Evolutionary conservation across 2,888 invertebrate genomes (phyloP), one percentile per base, ranked within the genome.

Genomic region (Halocaridina rubra): DNA sequence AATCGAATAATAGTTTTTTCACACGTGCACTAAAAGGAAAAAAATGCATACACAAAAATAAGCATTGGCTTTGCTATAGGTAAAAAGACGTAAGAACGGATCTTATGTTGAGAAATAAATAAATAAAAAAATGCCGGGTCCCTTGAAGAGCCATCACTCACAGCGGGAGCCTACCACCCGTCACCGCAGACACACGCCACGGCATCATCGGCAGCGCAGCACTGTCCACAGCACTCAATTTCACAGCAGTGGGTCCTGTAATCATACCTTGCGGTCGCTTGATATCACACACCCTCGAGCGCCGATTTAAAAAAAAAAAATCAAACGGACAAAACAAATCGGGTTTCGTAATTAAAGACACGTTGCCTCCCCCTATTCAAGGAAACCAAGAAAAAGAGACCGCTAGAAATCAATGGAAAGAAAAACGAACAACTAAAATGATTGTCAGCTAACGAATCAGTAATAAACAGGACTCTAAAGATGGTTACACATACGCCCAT

Each of bases 241-340:
- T 69, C 32, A 29, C 69, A 69, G 69, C 69, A 69, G 69, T 29
- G 32, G 69, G 30, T 29, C 69, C 69, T 13, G 69, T 69, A 69
- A 69, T 69, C 27, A 69, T 69, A 69, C 30, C 69, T 69, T 69
- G 69, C 69, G 69, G 69, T 69, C 32, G 16, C 69, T 69, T 32
- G 30, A 69, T 69, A 32, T 69, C 69, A 29, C 19, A 19, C 19
- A 3, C 53, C 53, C 53, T 53, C 53, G 53, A 53, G 53, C 53
- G 53, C 53, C 53, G 53, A 53, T 19, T 53, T 22, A 22, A 7
- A 13, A 59, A 59, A 59, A 59, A 53, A 53, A 19, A 53, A 53
- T 53, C 53, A 22, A 59, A 13, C 59, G 19, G 30, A 32, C 19
- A 29, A 30, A 16, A 69, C 69, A 69, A 69, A 69, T 69, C 69